These are phyloP conservation scores for Melanotaenia trifasciata DNA, from an alignment of 2,797 vertebrate genomes.

Conservation along the genomic window DNA sequence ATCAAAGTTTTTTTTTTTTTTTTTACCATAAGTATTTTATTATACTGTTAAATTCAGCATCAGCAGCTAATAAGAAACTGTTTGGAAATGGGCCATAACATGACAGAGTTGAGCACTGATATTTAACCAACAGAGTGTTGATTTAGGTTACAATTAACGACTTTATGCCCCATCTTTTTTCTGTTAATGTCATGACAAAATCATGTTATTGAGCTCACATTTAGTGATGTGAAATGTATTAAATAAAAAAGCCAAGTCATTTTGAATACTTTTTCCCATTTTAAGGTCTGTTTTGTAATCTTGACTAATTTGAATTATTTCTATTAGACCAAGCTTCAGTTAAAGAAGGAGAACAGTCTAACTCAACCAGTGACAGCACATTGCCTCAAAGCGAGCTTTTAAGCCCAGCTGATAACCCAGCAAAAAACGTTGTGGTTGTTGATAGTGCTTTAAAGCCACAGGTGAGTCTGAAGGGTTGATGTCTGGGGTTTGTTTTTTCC, in stretches of 20 bases:
- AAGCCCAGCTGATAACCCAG: slow-evolving; percentile 32
- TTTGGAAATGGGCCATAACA: neutral
- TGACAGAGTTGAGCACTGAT: neutral
- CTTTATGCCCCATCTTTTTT: neutral
- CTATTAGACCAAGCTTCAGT: slow-evolving; percentile 22
- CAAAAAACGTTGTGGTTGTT: slow-evolving; percentile 72
- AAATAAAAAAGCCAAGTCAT: neutral
- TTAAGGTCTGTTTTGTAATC: neutral
- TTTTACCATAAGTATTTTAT: too few species aligned
- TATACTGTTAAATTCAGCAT: too few species aligned
- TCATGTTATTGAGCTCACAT: neutral
- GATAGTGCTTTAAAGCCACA: slow-evolving; percentile 79
- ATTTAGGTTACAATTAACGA: too few species aligned
- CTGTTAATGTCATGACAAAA: neutral
- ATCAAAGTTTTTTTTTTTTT: neutral
- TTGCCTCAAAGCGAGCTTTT: neutral
- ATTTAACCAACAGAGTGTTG: too few species aligned
- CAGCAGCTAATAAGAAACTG: too few species aligned
- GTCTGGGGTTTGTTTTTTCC: neutral
- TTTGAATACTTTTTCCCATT: neutral
- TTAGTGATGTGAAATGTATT: neutral
- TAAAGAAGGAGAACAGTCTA: slow-evolving; percentile 12
- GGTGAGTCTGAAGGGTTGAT: slow-evolving; percentile 64
- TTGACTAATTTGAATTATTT: neutral
- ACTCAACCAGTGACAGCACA: neutral